Percentiles rank a stretch among this genome's conserved stretches.
Conservation (phyloP, 2,113 vertebrate genomes). For the Sminthopsis crassicaudata region DNA sequence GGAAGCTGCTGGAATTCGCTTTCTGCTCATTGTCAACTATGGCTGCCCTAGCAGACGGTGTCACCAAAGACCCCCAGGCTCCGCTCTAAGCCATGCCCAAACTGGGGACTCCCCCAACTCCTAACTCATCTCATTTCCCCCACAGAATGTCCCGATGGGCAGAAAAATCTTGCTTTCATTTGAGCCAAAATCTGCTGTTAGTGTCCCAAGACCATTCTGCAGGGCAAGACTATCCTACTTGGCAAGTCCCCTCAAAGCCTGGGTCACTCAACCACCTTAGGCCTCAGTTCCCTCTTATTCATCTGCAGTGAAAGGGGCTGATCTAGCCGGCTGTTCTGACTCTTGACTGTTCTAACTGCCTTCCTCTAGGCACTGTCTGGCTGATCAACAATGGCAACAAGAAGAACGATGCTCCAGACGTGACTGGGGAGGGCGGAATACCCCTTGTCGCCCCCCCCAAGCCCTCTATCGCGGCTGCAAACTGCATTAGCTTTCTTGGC, state of each 20-base stretch:
- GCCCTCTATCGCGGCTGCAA: neutral
- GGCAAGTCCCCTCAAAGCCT: neutral
- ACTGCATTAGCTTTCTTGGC: neutral
- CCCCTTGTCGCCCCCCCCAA: neutral
- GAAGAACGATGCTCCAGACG: too few relatives aligned
- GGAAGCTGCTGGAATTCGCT: too few relatives aligned
- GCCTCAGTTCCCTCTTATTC: neutral
- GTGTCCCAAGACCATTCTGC: neutral
- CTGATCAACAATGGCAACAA: neutral
- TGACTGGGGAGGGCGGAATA: too few relatives aligned
- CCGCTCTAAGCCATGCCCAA: too few relatives aligned
- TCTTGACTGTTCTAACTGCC: neutral
- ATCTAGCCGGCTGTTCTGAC: neutral
- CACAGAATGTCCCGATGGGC: neutral
- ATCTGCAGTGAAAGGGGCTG: neutral
- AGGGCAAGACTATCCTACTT: neutral
- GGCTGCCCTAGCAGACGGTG: too few relatives aligned
- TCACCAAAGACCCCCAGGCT: too few relatives aligned
- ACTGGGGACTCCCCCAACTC: too few relatives aligned
- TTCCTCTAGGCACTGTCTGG: neutral
- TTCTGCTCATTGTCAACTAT: too few relatives aligned
- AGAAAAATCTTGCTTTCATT: neutral
- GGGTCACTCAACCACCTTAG: neutral
- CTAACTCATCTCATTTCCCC: neutral
- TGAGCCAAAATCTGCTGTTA: neutral